Base-by-base conservation (phyloP, 2,113 vertebrate species). In the Manacus vitellinus region DNA sequence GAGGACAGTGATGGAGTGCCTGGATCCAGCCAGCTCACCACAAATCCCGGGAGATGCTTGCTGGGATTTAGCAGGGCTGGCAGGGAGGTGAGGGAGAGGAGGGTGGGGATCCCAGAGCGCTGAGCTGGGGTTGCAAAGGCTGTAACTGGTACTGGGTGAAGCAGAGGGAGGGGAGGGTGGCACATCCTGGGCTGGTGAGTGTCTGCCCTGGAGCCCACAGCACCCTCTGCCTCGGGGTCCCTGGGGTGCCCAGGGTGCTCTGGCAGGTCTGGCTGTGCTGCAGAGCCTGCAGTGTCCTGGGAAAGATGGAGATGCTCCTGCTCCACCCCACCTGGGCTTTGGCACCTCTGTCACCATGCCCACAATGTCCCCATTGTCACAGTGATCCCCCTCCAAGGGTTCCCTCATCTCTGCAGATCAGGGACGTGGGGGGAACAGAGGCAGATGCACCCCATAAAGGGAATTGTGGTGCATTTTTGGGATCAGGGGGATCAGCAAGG, bases 401-500 rank as follows among this genome's bases (percentile, higher is more conserved):
- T 56, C 33, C 41, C 33, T 46, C 33, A 4, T 4, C 6, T 1
- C 18, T 33, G 1, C 41, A 3, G n/a, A 21, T 9, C 14, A 17
- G 39, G 22, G 10, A 4, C 9, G 1, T 1, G 12, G 5, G 5
- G 12, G 21, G n/a, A 11, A 3, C 43, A 7, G 0, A 43, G 28
- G 21, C 13, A 14, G 61, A 8, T 0, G 0, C n/a, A 20, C 7
- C 37, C 28, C 37, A 2, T 1, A 5, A 76, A 58, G 8, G 10
- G 63, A 30, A 0, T 87, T 89, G 3, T 1, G 15, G 52, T 31
- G 72, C 0, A 0, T 2, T 84, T 86, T 80, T 2, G 0, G 47
- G 70, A 3, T 86, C 7, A 2, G 54, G 13, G n/a, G 35, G 30
- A 9, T 43, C 58, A 27, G 43, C 3, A 1, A 61, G 41, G 35